These are phyloP conservation scores for Xyliphius kryptos DNA, from an alignment of 2,113 vertebrate genomes.

Conservation along the genomic window DNA sequence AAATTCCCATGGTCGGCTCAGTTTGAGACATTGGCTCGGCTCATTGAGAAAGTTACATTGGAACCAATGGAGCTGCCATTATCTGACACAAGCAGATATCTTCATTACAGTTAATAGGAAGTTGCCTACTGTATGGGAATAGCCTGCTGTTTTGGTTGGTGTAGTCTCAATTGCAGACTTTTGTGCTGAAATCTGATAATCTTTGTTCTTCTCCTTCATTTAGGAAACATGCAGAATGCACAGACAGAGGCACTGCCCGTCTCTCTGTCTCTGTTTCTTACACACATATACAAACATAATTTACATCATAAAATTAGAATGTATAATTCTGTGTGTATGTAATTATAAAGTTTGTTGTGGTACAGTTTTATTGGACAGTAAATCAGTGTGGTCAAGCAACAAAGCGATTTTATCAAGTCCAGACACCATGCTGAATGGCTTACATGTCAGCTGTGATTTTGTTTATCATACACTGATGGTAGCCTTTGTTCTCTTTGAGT, in stretches of 20 bases:
- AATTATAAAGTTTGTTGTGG: neutral
- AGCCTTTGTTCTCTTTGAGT: constrained; percentile 29
- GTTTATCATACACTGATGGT: constrained; percentile 27
- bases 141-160: constrained; percentile 53
- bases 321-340: neutral
- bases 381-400: constrained; percentile 5
- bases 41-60: constrained; percentile 74
- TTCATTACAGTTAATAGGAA: constrained; percentile 69
- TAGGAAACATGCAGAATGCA: too few species aligned
- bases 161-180: constrained; percentile 19
- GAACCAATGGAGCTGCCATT: constrained; percentile 69
- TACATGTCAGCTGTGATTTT: constrained; percentile 32
- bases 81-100: constrained; percentile 71
- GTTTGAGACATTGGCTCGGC: constrained; percentile 66
- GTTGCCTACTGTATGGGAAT: constrained; percentile 53
- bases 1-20: constrained; percentile 66
- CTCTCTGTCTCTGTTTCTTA: too few species aligned
- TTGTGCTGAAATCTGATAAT: constrained; percentile 24
- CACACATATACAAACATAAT: too few species aligned
- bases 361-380: constrained; percentile 5
- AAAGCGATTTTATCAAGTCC: too few species aligned
- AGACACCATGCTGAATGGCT: constrained; percentile 13
- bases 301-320: too few species aligned
- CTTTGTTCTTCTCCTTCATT: neutral
- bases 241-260: too few species aligned